Conservation (phyloP, 2,888 invertebrate genomes). For the Phorcus lineatus region DNA sequence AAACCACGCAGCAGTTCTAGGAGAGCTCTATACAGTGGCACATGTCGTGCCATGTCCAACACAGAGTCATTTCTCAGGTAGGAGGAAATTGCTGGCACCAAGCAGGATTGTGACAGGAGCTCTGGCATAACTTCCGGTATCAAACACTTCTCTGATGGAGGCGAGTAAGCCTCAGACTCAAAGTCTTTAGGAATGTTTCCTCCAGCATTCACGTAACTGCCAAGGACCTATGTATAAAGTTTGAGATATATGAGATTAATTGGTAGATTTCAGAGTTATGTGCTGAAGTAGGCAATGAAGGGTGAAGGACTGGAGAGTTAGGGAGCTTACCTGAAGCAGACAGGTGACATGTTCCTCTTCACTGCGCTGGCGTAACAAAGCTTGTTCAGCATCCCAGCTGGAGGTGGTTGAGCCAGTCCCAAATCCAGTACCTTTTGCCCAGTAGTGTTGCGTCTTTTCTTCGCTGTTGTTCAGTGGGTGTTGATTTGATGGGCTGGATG, state of each 20-base stretch:
- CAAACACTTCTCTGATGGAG: conserved; percentile 47
- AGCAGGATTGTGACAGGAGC: conserved; percentile 87
- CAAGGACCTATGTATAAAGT: conserved; percentile 81
- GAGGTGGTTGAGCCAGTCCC: conserved; percentile 96
- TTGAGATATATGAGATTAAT: too few relatives aligned
- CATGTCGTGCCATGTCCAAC: conserved; percentile 96
- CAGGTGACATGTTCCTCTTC: conserved; percentile 96
- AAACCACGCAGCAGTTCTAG: conserved; percentile 87
- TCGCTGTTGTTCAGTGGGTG: conserved; percentile 54
- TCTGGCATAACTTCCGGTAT: conserved; percentile 82
- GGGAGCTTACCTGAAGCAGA: conserved; percentile 77
- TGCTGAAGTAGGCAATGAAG: too few relatives aligned
- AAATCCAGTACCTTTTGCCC: conserved; percentile 98
- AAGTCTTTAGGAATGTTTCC: conserved; percentile 64
- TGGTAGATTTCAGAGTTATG: too few relatives aligned
- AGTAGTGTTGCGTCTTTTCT: conserved; percentile 78
- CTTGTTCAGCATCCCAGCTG: conserved; percentile 97
- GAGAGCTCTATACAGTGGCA: conserved; percentile 91
- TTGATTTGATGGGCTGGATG: conserved; percentile 54
- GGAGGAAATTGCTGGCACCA: conserved; percentile 90
- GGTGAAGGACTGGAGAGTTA: too few relatives aligned
- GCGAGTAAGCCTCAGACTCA: conserved; percentile 40
- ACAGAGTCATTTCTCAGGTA: conserved; percentile 96
- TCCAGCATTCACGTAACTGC: conserved; percentile 89
- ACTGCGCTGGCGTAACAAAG: conserved; percentile 89